Base-by-base conservation (phyloP, 1,140 invertebrate species). In the Calephelis nemesis region DNA sequence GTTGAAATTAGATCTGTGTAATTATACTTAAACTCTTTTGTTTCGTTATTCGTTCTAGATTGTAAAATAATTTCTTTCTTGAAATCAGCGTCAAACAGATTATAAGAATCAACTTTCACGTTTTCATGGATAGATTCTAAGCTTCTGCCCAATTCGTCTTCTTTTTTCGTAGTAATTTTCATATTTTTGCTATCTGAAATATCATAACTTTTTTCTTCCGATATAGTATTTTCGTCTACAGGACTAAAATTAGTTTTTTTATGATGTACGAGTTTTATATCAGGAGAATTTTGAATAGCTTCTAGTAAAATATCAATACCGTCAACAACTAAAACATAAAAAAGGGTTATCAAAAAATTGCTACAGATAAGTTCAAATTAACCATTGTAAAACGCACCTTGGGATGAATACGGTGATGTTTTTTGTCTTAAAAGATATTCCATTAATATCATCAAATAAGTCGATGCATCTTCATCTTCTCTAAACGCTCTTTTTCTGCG, bases 231-330 rank as follows among this genome's bases (percentile, higher is more conserved):
- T 40, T 39, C 42, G 9, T 54, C 52, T 54, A 30, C 9, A 12
- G 49, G 52, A 40, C 40, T 66, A 39, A 52, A 58, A 58, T 42
- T 47, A 9, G 47, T 7, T 9, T 62, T 10, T 50, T 1, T 54
- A 52, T 10, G 9, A 19, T 19, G 13, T 58, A 58, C 68, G 8
- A 45, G 42, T 73, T 85, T 85, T 9, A 90, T 82, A 63, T 90
- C 80, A 9, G 88, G 88, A 30, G 86, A 81, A 73, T 76, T 81
- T 82, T 81, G 83, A 13, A 90, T 88, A 13, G 84, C 84, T 11
- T 88, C 86, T 67, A 90, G 82, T 45, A 90, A 68, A 69, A 88
- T 65, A 70, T 90, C 86, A 54, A 88, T 84, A 0, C 86, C 88
- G 47, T 90, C 88, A n/a, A 75, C 74, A 9, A 70, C 88, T 90